Evolutionary conservation across 2,888 invertebrate genomes (phyloP).

Genomic region (Branchellion lobata): DNA sequence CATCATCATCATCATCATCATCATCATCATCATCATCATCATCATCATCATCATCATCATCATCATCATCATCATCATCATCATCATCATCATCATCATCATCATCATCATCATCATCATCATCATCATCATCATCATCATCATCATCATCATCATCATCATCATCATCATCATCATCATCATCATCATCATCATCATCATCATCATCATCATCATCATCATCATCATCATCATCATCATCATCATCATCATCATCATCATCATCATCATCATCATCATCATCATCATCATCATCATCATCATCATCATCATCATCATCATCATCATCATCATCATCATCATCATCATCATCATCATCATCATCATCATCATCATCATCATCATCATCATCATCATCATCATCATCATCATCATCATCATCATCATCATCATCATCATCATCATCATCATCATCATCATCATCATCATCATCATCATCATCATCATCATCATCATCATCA

Average conservation of each 20-base stretch:
- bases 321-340: slow-evolving; percentile 43
- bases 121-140: slow-evolving; percentile 36
- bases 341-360: slow-evolving; percentile 38
- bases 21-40: slow-evolving; percentile 39
- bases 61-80: slow-evolving; percentile 42
- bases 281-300: slow-evolving; percentile 43
- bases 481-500: slow-evolving; percentile 36
- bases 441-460: slow-evolving; percentile 35
- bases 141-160: slow-evolving; percentile 43
- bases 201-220: slow-evolving; percentile 39
- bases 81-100: slow-evolving; percentile 35
- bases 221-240: slow-evolving; percentile 38
- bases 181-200: slow-evolving; percentile 41
- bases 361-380: slow-evolving; percentile 41
- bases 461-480: slow-evolving; percentile 43
- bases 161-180: slow-evolving; percentile 38
- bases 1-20: slow-evolving; percentile 41
- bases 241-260: slow-evolving; percentile 42
- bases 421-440: slow-evolving; percentile 42
- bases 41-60: slow-evolving; percentile 38
- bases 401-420: slow-evolving; percentile 38
- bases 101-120: slow-evolving; percentile 43
- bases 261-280: slow-evolving; percentile 35
- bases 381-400: slow-evolving; percentile 39
- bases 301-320: slow-evolving; percentile 36